A percentile compares a stretch with the other conserved stretches of the same genome.
Conservation (phyloP, 2,113 vertebrate species). For the Lampris incognitus region DNA sequence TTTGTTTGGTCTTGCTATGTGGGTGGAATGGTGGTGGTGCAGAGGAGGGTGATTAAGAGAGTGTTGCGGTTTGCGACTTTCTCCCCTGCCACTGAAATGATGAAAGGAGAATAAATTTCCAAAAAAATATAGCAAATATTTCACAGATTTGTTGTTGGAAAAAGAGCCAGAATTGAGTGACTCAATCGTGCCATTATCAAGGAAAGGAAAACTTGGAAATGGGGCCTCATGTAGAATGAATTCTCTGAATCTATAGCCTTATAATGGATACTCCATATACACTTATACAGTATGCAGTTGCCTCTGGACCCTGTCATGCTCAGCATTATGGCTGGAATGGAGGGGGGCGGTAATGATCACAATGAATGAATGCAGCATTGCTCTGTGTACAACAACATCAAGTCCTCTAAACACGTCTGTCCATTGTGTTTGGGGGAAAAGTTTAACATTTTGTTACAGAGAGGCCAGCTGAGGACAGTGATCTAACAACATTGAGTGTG, state of each 20-base stretch:
- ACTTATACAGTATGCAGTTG: conserved; percentile 40
- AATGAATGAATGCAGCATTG: conserved; percentile 44
- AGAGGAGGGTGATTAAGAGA: background rate
- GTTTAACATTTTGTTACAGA: conserved; percentile 55
- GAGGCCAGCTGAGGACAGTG: conserved; percentile 52
- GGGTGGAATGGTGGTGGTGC: conserved; percentile 44
- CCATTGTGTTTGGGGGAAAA: conserved; percentile 32
- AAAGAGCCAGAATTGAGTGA: conserved; percentile 20
- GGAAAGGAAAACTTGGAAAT: conserved; percentile 51
- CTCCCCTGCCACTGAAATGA: background rate
- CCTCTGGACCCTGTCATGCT: conserved; percentile 48
- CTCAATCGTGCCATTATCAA: conserved; percentile 41
- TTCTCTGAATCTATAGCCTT: conserved; percentile 10
- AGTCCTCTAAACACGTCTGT: conserved; percentile 59
- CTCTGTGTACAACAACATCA: conserved; percentile 71
- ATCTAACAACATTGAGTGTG: conserved; percentile 58
- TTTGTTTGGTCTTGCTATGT: conserved; percentile 72
- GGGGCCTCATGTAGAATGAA: too few species aligned
- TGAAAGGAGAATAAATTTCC: conserved; percentile 21
- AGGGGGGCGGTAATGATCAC: conserved; percentile 46
- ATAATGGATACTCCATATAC: conserved; percentile 42
- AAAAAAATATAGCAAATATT: conserved; percentile 61
- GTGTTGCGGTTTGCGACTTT: background rate
- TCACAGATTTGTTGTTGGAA: conserved; percentile 43
- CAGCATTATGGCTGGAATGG: conserved; percentile 27